Conservation (phyloP, 2,797 vertebrate genomes). For the Buceros bicornis region DNA sequence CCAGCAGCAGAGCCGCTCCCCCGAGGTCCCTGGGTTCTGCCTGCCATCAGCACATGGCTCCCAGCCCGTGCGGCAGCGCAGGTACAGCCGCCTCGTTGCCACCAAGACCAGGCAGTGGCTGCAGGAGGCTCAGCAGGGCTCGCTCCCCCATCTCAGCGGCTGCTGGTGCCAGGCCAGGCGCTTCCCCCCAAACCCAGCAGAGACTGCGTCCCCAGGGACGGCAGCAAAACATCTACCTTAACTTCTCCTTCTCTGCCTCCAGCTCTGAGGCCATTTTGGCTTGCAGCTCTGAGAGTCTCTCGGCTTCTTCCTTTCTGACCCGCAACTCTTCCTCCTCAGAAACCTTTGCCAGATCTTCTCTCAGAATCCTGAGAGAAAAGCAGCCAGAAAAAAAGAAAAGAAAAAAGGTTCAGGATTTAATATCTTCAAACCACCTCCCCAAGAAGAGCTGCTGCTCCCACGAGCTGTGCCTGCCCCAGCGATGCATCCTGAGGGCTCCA, state of each 20-base stretch:
- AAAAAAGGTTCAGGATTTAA: background rate
- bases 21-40: background rate
- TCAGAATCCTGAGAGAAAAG: conserved; percentile 75
- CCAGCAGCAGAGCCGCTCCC: background rate
- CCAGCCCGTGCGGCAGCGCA: accelerated
- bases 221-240: conserved; percentile 80
- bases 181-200: background rate
- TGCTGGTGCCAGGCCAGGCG: background rate
- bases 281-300: conserved; percentile 72
- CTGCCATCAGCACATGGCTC: accelerated
- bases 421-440: background rate
- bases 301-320: conserved; percentile 73
- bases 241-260: conserved; percentile 68
- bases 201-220: accelerated
- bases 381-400: background rate
- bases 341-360: conserved; percentile 70
- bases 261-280: conserved; percentile 65
- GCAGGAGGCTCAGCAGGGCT: accelerated
- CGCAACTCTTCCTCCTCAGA: conserved; percentile 79
- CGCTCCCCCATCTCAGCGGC: accelerated
- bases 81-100: accelerated
- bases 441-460: background rate
- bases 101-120: background rate
- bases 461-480: background rate
- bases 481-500: background rate